Percentiles rank a stretch among this genome's conserved stretches.
Conservation (phyloP, 1,140 invertebrate genomes). For the Drosophila seguyi region DNA sequence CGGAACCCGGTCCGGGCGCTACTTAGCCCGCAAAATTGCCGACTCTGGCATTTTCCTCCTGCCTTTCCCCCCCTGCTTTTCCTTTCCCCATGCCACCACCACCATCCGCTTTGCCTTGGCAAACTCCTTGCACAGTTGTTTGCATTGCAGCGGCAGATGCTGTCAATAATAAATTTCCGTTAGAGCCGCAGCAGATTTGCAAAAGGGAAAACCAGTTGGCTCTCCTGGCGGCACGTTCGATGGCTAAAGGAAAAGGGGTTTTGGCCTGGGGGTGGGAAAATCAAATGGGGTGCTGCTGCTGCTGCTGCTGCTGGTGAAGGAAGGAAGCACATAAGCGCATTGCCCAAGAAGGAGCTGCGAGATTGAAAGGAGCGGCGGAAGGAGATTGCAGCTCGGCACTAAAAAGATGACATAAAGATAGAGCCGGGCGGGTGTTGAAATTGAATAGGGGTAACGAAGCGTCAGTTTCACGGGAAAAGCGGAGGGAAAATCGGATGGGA, state of each 20-base stretch:
- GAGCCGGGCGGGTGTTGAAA: conserved; percentile 74
- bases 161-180: conserved; percentile 85
- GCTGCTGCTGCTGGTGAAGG: conserved; percentile 29
- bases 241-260: conserved; percentile 13
- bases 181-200: conserved; percentile 82
- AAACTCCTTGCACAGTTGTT: conserved; percentile 65
- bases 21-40: conserved; percentile 78
- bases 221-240: conserved; percentile 55
- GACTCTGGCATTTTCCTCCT: conserved; percentile 53
- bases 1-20: too few relatives aligned
- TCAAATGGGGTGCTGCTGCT: background rate
- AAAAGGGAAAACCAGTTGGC: conserved; percentile 47
- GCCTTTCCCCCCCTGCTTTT: conserved; percentile 8
- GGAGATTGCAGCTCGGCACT: conserved; percentile 63
- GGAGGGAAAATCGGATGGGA: background rate
- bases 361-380: conserved; percentile 37
- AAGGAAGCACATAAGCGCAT: conserved; percentile 81
- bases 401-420: conserved; percentile 80
- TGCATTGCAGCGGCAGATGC: conserved; percentile 82
- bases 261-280: background rate
- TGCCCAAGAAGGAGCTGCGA: conserved; percentile 43
- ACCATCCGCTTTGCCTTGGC: conserved; percentile 25
- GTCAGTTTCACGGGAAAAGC: conserved; percentile 9
- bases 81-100: conserved; percentile 17
- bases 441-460: conserved; percentile 72